phyloP scores from a whole-genome alignment of 2,888 invertebrate species.

The Sinelater perroti region DNA sequence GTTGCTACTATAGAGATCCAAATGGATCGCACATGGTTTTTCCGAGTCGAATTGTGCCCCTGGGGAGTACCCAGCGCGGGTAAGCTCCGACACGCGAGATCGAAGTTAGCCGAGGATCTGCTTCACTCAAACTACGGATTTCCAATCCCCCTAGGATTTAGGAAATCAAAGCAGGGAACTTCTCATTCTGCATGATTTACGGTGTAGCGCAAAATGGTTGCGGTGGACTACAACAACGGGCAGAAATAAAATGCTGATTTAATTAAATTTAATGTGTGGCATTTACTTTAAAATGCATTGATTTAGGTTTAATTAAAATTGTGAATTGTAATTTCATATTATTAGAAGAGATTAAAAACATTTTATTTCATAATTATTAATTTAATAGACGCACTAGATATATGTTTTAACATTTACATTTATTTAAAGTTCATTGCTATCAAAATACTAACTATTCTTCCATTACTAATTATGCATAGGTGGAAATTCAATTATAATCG shows the following conservation, averaged over 20 bases:
- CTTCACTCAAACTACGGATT: constrained; percentile 24
- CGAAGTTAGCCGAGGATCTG: constrained; percentile 26
- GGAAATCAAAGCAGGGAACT: constrained; percentile 23
- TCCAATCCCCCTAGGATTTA: constrained; percentile 18
- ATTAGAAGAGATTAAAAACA: no score
- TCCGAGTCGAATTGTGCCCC: constrained; percentile 17
- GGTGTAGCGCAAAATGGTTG: constrained; percentile 1
- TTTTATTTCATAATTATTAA: no score
- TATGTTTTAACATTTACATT: no score
- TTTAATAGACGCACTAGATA: no score
- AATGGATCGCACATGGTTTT: constrained; percentile 20
- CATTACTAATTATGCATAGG: no score
- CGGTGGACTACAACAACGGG: background rate
- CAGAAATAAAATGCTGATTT: no score
- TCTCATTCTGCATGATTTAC: constrained; percentile 25
- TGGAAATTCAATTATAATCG: no score
- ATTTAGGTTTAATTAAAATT: no score
- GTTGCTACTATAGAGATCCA: background rate
- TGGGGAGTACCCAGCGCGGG: constrained; percentile 16
- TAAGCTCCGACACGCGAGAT: constrained; percentile 22
- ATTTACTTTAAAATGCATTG: background rate
- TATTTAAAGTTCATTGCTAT: no score
- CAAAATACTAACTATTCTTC: no score
- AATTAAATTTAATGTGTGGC: no score
- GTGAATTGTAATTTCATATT: no score